phyloP scores from a whole-genome alignment of 1,140 invertebrate species.

The Drosophila leontia region DNA sequence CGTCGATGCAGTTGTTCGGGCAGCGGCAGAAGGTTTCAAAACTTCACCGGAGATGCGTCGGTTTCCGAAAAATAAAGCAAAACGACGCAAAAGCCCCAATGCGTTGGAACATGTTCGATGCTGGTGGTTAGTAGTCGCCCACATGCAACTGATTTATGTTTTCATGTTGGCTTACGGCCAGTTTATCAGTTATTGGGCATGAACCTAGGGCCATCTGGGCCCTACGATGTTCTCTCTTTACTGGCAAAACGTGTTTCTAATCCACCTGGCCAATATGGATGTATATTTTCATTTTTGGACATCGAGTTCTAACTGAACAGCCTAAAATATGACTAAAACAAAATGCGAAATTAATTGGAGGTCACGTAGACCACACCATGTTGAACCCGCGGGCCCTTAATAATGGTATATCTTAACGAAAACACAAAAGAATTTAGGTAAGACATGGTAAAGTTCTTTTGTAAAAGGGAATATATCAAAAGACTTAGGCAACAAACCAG shows the following conservation, averaged over 20 bases:
- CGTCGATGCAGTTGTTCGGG: slow-evolving; percentile 31
- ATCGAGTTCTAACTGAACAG: slow-evolving; percentile 4
- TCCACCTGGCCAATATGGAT: not conserved
- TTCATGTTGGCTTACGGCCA: slow-evolving; percentile 10
- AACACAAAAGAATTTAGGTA: not conserved
- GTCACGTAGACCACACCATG: slow-evolving; percentile 1
- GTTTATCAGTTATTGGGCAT: slow-evolving; percentile 5
- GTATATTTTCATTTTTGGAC: slow-evolving; percentile 1
- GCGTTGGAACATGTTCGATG: slow-evolving; percentile 77
- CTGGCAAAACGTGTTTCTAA: slow-evolving; percentile 30
- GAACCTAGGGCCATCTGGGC: slow-evolving; percentile 1
- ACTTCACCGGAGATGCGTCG: slow-evolving; percentile 50
- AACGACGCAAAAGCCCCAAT: slow-evolving; percentile 33
- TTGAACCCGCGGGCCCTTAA: not conserved
- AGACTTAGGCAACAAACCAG: slow-evolving; percentile 48
- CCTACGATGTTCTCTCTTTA: slow-evolving; percentile 14
- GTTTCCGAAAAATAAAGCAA: slow-evolving; percentile 44
- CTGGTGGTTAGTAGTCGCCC: slow-evolving; percentile 46
- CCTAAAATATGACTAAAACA: slow-evolving; percentile 26
- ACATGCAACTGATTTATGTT: slow-evolving; percentile 57
- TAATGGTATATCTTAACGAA: not conserved
- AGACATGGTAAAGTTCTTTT: not conserved
- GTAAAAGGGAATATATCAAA: slow-evolving; percentile 19
- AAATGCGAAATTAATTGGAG: slow-evolving; percentile 37
- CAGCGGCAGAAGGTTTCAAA: slow-evolving; percentile 54